Percentiles rank a stretch among this genome's conserved stretches.
Evolutionary conservation across 2,888 invertebrate species (phyloP).

Genomic region (Trissolcus japonicus): DNA sequence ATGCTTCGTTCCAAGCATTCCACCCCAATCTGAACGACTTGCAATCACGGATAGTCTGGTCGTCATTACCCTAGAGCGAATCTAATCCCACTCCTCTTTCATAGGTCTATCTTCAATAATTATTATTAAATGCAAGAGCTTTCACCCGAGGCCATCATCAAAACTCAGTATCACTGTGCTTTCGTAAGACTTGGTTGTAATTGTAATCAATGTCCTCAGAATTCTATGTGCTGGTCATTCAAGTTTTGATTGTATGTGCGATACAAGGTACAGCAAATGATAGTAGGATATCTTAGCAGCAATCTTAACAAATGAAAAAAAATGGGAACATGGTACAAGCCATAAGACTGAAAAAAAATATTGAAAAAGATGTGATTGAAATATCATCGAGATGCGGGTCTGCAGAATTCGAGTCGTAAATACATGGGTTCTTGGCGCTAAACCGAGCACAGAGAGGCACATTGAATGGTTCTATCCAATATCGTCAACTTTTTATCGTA

Average conservation of each 20-base stretch:
- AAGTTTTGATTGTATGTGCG: constrained; percentile 58
- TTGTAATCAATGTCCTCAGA: constrained; percentile 57
- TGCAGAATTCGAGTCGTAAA: constrained; percentile 48
- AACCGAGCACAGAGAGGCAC: constrained; percentile 17
- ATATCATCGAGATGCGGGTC: constrained; percentile 44
- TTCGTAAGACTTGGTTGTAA: constrained; percentile 58
- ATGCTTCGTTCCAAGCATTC: constrained; percentile 9
- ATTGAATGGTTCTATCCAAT: constrained; percentile 50
- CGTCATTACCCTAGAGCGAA: constrained; percentile 61
- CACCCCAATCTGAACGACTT: constrained; percentile 53
- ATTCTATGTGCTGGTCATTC: constrained; percentile 29
- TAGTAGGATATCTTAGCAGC: constrained; percentile 47
- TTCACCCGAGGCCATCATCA: constrained; percentile 45
- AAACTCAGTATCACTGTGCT: constrained; percentile 46
- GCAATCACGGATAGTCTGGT: constrained; percentile 66
- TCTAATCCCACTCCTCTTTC: constrained; percentile 57
- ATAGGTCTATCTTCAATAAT: constrained; percentile 66
- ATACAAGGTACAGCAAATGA: constrained; percentile 60
- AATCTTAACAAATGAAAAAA: constrained; percentile 19
- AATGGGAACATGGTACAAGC: constrained; percentile 27
- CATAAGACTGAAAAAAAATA: constrained; percentile 20
- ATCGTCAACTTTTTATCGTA: constrained; percentile 53
- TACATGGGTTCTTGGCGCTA: constrained; percentile 28
- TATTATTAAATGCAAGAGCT: constrained; percentile 59
- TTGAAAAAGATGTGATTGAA: constrained; percentile 14